Percentiles rank a stretch among this genome's conserved stretches.
These are phyloP conservation scores for Chelon auratus DNA, from an alignment of 2,797 vertebrate genomes.

Conservation along the genomic window DNA sequence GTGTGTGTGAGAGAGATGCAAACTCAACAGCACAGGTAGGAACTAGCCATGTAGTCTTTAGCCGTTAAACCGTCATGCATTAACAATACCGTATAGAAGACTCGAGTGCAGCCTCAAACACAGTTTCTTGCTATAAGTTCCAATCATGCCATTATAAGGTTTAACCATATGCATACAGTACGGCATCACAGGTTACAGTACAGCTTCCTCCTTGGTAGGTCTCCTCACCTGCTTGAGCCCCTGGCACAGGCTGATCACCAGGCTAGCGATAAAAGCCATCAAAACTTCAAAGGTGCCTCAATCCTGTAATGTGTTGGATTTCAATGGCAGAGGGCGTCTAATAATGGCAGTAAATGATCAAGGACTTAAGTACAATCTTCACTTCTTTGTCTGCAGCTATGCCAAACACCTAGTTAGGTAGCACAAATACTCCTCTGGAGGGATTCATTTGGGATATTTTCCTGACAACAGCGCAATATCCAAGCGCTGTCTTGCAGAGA, in stretches of 20 bases:
- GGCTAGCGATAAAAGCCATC: conserved; percentile 35
- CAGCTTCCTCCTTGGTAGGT: conserved; percentile 47
- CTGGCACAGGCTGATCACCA: conserved; percentile 24
- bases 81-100: conserved; percentile 57
- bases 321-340: conserved; percentile 69
- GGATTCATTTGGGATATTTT: conserved; percentile 25
- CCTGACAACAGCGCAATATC: conserved; percentile 47
- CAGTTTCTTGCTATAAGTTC: conserved; percentile 46
- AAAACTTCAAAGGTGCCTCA: conserved; percentile 62
- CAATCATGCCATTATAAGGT: conserved; percentile 66
- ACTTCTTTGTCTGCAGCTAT: conserved; percentile 38
- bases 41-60: conserved; percentile 53
- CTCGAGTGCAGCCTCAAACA: conserved; percentile 46
- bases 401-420: conserved; percentile 53
- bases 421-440: conserved; percentile 39
- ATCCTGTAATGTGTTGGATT: conserved; percentile 65
- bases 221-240: conserved; percentile 36
- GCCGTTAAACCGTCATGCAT: conserved; percentile 69
- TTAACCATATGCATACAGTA: conserved; percentile 60
- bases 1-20: conserved; percentile 57
- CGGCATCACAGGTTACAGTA: conserved; percentile 58
- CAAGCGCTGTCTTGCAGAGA: conserved; percentile 21
- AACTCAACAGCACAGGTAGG: conserved; percentile 67
- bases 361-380: conserved; percentile 45
- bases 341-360: conserved; percentile 59